A percentile compares a stretch with the other conserved stretches of the same genome.
Conservation (phyloP, 2,113 vertebrate species). For the Boulengeromyrus knoepffleri region DNA sequence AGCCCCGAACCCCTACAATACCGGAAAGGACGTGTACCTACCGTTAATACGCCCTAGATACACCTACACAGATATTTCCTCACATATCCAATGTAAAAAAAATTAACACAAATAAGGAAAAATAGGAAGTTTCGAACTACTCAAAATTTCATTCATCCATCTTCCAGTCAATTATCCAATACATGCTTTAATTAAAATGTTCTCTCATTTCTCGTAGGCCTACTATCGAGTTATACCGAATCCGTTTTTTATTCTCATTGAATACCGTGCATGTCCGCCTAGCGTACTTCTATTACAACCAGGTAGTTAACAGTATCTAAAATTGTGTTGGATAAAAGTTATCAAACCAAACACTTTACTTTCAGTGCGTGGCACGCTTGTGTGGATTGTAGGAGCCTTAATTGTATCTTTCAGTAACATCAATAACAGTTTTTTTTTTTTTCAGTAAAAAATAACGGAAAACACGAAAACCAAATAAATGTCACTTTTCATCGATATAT, state of each 20-base stretch:
- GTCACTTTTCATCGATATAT: not conserved
- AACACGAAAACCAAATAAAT: not conserved
- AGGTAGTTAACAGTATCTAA: not conserved
- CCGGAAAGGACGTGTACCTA: not conserved
- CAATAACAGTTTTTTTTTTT: not conserved
- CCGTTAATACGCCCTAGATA: not conserved
- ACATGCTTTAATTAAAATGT: not conserved
- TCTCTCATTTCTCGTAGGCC: not conserved
- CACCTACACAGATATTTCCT: not conserved
- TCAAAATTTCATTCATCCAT: not conserved
- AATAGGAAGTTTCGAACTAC: not conserved
- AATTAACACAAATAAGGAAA: not conserved
- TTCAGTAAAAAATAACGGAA: slow-evolving; percentile 1
- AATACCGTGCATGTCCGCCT: not conserved
- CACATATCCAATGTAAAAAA: not conserved
- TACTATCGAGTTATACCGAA: not conserved
- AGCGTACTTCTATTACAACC: not conserved
- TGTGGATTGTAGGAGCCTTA: not conserved
- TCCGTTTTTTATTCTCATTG: not conserved
- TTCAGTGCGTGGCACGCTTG: not conserved
- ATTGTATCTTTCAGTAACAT: not conserved
- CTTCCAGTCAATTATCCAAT: not conserved
- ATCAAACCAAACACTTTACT: not conserved
- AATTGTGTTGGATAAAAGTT: not conserved
- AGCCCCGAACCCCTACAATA: not conserved